Evolutionary conservation across 1,140 invertebrate species (phyloP), one percentile per base, ranked within the genome.

Genomic region (Sycobia sp.): DNA sequence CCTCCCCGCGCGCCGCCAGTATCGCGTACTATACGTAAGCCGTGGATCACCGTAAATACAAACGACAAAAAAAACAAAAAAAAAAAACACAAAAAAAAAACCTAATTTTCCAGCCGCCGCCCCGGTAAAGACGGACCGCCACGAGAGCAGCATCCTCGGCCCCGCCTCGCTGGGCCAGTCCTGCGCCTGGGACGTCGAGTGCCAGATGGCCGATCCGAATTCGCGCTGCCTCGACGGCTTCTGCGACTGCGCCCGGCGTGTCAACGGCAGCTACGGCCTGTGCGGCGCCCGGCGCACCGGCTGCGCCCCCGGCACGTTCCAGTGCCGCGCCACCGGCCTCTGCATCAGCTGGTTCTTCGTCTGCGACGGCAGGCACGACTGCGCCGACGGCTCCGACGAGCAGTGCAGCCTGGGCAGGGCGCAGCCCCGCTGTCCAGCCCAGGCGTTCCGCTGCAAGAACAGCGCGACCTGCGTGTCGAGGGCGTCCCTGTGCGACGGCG

Each of bases 291-390:
- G 83, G 5, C 87, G 85, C 64, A 88, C 86, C 13, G 93, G 93
- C 27, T 95, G 93, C 72, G 84, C 89, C 63, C 85, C 87, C 5
- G 90, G 91, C 39, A 95, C 93, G 1, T 96, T 95, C 79, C 81
- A 92, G 86, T 92, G 91, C 70, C 86, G 91, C 50, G 88, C 87
- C 61, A 89, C 90, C 58, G 93, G 93, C 1, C 84, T 86, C 2
- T 97, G 95, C 78, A 94, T 97, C 70, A 91, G 90, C 69, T 91
- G 90, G 86, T 93, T 91, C 79, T 97, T 95, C 81, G 90, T 95
- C 0, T 98, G 96, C 80, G 95, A 97, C 77, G 93, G 93, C n/a
- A 87, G 92, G 66, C 85, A 87, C 55, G 93, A 96, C 74, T 96
- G 94, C 75, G 79, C 84, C 3, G 95, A 96, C 75, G 89, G 88